phyloP scores from a whole-genome alignment of 1,140 invertebrate genomes.

The Drosophila rufa region DNA sequence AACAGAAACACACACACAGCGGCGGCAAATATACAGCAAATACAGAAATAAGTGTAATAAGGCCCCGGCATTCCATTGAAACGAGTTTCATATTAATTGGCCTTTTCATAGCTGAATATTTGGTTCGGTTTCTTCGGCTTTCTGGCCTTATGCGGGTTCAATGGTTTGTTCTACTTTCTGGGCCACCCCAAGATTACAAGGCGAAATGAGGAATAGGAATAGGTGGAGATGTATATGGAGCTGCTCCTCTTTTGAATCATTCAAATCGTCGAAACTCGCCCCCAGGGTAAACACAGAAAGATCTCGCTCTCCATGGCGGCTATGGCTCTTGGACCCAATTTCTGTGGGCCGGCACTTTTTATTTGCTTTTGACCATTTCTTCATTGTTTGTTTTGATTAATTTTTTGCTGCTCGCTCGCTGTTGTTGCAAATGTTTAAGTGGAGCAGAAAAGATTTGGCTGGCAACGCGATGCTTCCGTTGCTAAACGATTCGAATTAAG shows the following conservation, averaged over 20 bases:
- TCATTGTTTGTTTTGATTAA: slow-evolving; percentile 81
- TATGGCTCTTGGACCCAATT: slow-evolving; percentile 52
- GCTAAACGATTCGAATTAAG: slow-evolving; percentile 80
- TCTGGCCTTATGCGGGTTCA: slow-evolving; percentile 61
- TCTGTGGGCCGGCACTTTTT: slow-evolving; percentile 63
- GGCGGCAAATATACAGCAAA: slow-evolving; percentile 2
- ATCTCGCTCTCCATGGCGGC: slow-evolving; percentile 23
- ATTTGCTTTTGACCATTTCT: slow-evolving; percentile 77
- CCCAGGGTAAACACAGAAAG: slow-evolving; percentile 45
- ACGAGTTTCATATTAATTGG: slow-evolving; percentile 84
- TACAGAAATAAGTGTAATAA: slow-evolving; percentile 69
- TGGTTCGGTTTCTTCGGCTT: slow-evolving; percentile 59
- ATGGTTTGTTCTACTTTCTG: slow-evolving; percentile 63
- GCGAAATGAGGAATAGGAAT: slow-evolving; percentile 31
- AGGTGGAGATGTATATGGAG: slow-evolving; percentile 25
- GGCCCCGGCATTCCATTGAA: slow-evolving; percentile 73
- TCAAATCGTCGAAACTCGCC: slow-evolving; percentile 60
- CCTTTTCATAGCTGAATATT: slow-evolving; percentile 79
- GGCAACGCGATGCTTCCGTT: slow-evolving; percentile 73
- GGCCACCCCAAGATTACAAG: slow-evolving; percentile 53
- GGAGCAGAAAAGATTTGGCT: slow-evolving; percentile 59
- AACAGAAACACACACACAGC: slow-evolving; percentile 9
- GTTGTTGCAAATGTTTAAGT: slow-evolving; percentile 51
- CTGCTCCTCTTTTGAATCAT: slow-evolving; percentile 69
- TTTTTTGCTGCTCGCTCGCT: slow-evolving; percentile 49